Conservation (phyloP, 2,888 invertebrate genomes). For the Fabriciana adippe region DNA sequence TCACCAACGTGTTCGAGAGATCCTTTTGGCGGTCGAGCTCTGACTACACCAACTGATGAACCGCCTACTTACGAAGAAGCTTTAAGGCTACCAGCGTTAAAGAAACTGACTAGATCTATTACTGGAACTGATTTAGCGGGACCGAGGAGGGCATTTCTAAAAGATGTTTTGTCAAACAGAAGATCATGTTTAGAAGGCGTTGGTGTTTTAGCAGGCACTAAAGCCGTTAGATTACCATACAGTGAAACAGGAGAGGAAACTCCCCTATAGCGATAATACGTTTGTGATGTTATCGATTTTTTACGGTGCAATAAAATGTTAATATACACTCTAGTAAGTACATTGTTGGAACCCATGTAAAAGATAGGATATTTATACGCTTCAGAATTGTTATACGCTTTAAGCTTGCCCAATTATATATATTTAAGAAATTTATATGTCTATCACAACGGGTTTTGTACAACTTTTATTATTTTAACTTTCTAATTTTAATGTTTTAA, state of each 20-base stretch:
- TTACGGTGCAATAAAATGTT: slow-evolving; percentile 69
- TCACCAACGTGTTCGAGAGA: slow-evolving; percentile 82
- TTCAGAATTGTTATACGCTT: slow-evolving; percentile 51
- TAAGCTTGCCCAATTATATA: slow-evolving; percentile 30
- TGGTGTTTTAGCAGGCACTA: slow-evolving; percentile 70
- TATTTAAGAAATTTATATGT: slow-evolving; percentile 3
- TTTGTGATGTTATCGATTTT: slow-evolving; percentile 56
- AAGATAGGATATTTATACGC: slow-evolving; percentile 49
- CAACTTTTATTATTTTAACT: slow-evolving; percentile 3
- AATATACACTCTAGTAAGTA: slow-evolving; percentile 37
- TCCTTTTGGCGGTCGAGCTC: slow-evolving; percentile 82
- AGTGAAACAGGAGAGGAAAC: slow-evolving; percentile 73
- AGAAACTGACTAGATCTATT: slow-evolving; percentile 82
- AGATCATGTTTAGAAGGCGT: slow-evolving; percentile 76
- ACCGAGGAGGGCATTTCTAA: slow-evolving; percentile 74
- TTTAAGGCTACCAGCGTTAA: slow-evolving; percentile 81
- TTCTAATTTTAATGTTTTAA: slow-evolving; percentile 4
- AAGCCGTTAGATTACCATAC: slow-evolving; percentile 69
- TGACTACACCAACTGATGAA: slow-evolving; percentile 80
- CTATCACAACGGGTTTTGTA: slow-evolving; percentile 3
- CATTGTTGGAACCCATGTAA: slow-evolving; percentile 39
- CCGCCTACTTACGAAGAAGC: slow-evolving; percentile 86
- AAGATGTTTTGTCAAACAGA: slow-evolving; percentile 75
- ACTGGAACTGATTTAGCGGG: slow-evolving; percentile 82
- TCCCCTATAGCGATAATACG: slow-evolving; percentile 67